Base-by-base conservation (phyloP, 2,797 vertebrate genomes). In the Avahi laniger region DNA sequence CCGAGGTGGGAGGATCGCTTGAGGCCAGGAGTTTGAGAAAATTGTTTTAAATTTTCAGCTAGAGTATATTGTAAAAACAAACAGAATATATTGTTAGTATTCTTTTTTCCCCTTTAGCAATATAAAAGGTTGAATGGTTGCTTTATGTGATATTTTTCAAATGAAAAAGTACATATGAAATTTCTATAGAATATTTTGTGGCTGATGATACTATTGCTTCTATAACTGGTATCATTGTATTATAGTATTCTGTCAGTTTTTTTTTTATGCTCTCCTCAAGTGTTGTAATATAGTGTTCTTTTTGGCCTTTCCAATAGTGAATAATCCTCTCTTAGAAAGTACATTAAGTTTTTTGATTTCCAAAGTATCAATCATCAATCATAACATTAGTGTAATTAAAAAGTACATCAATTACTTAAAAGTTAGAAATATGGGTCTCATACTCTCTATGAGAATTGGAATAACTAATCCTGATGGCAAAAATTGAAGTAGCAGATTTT, bases 401-500 rank as follows among this genome's bases (percentile, higher is more conserved):
- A 91, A 54, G 11, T 69, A 88, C 4, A 61, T 69, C 41, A 93
- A 59, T 92, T 72, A 89, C 59, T 13, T 84, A 54, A 73, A 94
- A 84, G 6, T 80, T 96, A 43, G 30, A 94, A 86, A 38, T 43
- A n/a, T 38, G 80, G 38, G 41, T 75, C 41, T 73, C 24, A 80
- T 33, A 78, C 1, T 54, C 5, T 93, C 24, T 73, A 67, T 28
- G 61, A 76, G 2, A 93, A 50, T 54, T 67, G 1, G n/a, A 91
- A 91, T 80, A 92, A 95, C 90, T 95, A 83, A 89, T 93, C 93
- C 70, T 89, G 59, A 88, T 50, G 69, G 33, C 26, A 93, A 94
- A 93, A 90, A 43, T 63, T 13, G 20, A 61, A 94, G 20, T n/a
- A 83, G 20, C 4, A 70, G 24, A 79, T 54, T 38, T 28, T 54